Evolutionary conservation across 2,113 vertebrate species (phyloP).

Genomic region (Picathartes gymnocephalus): DNA sequence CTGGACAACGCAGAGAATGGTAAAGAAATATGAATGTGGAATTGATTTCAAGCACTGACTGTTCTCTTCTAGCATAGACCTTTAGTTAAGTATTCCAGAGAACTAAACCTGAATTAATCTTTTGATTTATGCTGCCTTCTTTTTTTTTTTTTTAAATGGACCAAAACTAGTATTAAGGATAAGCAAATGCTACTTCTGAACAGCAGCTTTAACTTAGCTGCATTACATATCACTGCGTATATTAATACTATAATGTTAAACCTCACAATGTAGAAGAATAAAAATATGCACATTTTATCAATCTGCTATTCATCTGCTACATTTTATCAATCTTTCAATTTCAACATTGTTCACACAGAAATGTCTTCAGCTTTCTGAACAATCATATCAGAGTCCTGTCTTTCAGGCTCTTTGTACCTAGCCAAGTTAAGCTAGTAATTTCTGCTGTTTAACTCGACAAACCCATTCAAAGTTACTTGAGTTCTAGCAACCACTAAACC

Average conservation of each 20-base stretch:
- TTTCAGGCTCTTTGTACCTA: neutral
- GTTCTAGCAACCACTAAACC: neutral
- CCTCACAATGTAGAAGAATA: neutral
- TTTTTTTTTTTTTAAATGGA: neutral
- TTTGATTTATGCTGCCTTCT: neutral
- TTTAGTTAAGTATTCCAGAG: neutral
- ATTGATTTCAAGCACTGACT: neutral
- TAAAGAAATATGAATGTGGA: neutral
- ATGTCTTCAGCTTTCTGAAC: neutral
- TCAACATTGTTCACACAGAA: neutral
- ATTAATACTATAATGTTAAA: neutral
- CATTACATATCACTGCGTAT: neutral
- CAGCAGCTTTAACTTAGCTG: neutral
- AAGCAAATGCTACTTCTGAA: neutral
- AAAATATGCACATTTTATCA: neutral
- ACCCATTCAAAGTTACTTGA: neutral
- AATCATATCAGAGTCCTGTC: neutral
- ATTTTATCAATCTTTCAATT: neutral
- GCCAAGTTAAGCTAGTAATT: neutral
- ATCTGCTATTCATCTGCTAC: neutral
- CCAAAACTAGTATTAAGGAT: neutral
- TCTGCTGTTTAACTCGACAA: neutral
- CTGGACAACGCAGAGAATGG: neutral
- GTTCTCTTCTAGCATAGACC: neutral
- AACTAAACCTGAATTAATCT: neutral